A percentile compares a stretch with the other conserved stretches of the same genome.
Evolutionary conservation across 2,888 invertebrate species (phyloP).

Genomic region (Beris chalybata): DNA sequence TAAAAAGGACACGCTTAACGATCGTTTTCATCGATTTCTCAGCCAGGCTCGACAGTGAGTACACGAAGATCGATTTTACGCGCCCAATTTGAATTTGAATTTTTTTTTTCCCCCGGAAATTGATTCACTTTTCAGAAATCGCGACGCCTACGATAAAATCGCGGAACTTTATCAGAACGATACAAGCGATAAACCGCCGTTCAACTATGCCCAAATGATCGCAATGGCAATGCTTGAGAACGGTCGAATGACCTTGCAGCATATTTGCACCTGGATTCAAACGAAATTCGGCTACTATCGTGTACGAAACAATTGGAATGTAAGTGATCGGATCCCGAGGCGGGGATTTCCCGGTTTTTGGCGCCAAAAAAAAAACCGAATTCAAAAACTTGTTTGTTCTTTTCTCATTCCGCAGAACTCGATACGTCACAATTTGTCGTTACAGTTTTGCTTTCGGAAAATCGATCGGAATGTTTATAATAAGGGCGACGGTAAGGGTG

Average conservation of each 20-base stretch:
- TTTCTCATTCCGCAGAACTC: constrained; percentile 49
- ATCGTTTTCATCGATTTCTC: constrained; percentile 52
- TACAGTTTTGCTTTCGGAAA: constrained; percentile 55
- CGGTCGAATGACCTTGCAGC: constrained; percentile 52
- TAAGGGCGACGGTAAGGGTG: constrained; percentile 55
- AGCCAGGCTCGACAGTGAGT: constrained; percentile 51
- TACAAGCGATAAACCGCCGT: constrained; percentile 52
- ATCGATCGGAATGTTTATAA: constrained; percentile 53
- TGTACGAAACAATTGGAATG: constrained; percentile 56
- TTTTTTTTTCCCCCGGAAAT: not conserved
- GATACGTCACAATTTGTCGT: constrained; percentile 54
- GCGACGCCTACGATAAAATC: constrained; percentile 48
- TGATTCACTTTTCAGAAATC: constrained; percentile 44
- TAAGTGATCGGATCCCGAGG: constrained; percentile 40
- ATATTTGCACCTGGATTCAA: constrained; percentile 56
- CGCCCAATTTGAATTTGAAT: not conserved
- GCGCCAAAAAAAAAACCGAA: not conserved
- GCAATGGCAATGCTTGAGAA: constrained; percentile 56
- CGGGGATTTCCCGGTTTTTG: not conserved
- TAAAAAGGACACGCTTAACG: constrained; percentile 49
- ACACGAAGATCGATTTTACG: not conserved
- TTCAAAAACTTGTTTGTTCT: not conserved
- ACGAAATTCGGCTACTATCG: constrained; percentile 54
- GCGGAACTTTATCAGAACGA: constrained; percentile 48
- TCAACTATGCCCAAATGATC: constrained; percentile 56